Conservation (phyloP, 2,888 invertebrate species). For the Eupithecia abbreviata region DNA sequence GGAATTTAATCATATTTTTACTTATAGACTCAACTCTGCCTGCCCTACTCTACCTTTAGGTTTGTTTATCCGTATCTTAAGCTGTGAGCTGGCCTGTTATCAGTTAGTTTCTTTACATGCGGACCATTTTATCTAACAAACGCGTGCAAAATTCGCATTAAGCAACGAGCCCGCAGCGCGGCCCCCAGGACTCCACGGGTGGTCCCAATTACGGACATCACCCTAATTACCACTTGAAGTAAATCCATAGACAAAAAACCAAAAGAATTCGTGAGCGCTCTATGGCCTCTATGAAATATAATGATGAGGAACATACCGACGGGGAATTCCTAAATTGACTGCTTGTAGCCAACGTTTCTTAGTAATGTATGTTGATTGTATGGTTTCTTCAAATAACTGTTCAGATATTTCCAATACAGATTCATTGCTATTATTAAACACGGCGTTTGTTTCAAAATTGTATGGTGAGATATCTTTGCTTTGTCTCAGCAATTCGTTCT, state of each 20-base stretch:
- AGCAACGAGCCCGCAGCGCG: conserved; percentile 43
- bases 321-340: conserved; percentile 62
- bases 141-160: neutral
- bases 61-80: neutral
- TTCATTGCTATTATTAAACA: conserved; percentile 8
- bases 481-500: neutral
- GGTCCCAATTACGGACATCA: conserved; percentile 68
- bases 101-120: neutral
- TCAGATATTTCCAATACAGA: conserved; percentile 5
- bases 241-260: conserved; percentile 59
- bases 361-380: conserved; percentile 40
- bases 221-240: conserved; percentile 69
- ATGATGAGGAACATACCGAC: conserved; percentile 52
- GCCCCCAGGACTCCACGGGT: conserved; percentile 60
- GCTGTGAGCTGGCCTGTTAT: neutral
- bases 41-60: neutral
- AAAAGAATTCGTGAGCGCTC: conserved; percentile 51
- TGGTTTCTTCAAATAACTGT: conserved; percentile 17
- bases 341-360: conserved; percentile 44
- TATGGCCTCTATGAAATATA: conserved; percentile 60
- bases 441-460: neutral
- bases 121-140: conserved; percentile 48
- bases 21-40: too few relatives aligned
- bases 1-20: too few relatives aligned
- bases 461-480: neutral